Base-by-base conservation (phyloP, 2,888 invertebrate genomes). In the Tromatobia lineatoria region DNA sequence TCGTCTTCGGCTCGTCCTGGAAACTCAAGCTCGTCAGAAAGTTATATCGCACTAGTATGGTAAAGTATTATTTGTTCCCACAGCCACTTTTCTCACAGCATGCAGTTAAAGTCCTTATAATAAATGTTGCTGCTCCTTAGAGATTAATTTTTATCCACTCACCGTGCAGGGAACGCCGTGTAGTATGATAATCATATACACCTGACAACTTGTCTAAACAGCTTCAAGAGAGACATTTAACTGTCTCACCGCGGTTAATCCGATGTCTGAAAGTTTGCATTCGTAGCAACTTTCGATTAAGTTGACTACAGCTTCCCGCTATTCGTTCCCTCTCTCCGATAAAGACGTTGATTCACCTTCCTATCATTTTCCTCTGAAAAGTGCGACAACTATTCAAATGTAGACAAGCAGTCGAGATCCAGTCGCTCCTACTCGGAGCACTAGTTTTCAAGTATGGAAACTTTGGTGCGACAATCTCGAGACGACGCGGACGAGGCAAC, bases 381-480 rank as follows among this genome's bases (percentile, higher is more conserved):
- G 29, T 34, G 34, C 59, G 59, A 61, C 59, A 61, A 34, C 59
- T 61, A 34, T 61, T 61, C 34, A 61, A 61, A 29, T 34, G 34
- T 15, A 61, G 59, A 61, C 59, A 61, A 61, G 59, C n/a, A 61
- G 59, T 61, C 59, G 34, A 61, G 59, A 61, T 61, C 59, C 59
- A 61, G 59, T 61, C 34, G 34, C 34, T 61, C 59, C 15, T 61
- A 34, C 59, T 61, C n/a, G 29, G 59, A 10, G 15, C n/a, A 34
- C n/a, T 8, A 61, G 59, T 61, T 61, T 61, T 34, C 59, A 61
- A 29, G 59, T 34, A 61, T 34, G 59, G 34, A 61, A 61, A 61
- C 34, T 61, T 61, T 61, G 29, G n/a, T 34, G 59, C n/a, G 59
- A 57, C 57, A 57, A 57, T 57, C 59, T 34, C n/a, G 59, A 61